Evolutionary conservation across 2,113 vertebrate species (phyloP), one percentile per base, ranked within the genome.

Genomic region (Leucopsar rothschildi): DNA sequence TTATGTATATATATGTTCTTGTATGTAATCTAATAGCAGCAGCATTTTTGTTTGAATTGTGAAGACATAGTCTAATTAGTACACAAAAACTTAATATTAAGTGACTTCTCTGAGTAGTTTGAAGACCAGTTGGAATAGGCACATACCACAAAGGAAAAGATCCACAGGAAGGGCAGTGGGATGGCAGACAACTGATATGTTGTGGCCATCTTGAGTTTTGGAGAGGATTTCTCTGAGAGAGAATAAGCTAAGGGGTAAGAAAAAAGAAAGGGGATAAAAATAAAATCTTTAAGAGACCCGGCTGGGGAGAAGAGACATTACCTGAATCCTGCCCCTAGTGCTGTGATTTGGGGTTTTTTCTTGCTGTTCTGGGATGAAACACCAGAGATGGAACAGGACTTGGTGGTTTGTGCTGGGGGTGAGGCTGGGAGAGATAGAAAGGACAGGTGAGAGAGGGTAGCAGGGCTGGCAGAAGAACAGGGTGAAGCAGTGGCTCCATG

Each of bases 381-480:
- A 13, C 12, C 16, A 28, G 49, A 64, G 28, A 3, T 44, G 16
- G 24, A 24, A 19, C 16, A 61, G 55, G 23, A 28, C 31, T 40
- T 2, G 0, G 29, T 63, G 23, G 1, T 35, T 70, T 71, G 47
- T 31, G 20, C 33, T 9, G 8, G 23, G 42, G 7, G 1, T 6
- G 7, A 75, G 29, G 40, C 60, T 24, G 37, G 23, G 42, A 28
- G 42, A 53, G 9, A 6, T 47, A 11, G 56, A 45, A 71, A 40
- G 13, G 35, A 13, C 6, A 19, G 28, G 11, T 42, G 10, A 23
- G 65, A 44, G 42, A 39, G 28, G n/a, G 13, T 53, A 11, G 60
- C 7, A 2, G 11, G 61, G 55, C 42, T 57, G 25, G 13, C 25
- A 15, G 2, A 66, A 59, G 44, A 50, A 12, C 12, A 60, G 49